A percentile compares a stretch with the other conserved stretches of the same genome.
phyloP scores from a whole-genome alignment of 2,888 invertebrate genomes.

The Philonicus albiceps region DNA sequence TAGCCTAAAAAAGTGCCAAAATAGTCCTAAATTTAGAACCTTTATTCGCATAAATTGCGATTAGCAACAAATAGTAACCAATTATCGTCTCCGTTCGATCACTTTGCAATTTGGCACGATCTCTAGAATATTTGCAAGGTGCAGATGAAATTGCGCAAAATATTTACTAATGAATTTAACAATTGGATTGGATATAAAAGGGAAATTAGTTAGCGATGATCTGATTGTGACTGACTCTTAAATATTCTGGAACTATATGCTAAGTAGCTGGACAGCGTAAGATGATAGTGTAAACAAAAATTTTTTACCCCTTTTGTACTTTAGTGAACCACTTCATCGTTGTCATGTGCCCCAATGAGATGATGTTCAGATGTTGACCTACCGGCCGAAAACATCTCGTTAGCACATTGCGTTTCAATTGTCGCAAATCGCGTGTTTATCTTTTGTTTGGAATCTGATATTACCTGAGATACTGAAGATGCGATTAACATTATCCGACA shows the following conservation, averaged over 20 bases:
- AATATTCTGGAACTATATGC: background rate
- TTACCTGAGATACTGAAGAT: background rate
- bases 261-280: background rate
- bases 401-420: background rate
- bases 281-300: background rate
- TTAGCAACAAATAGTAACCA: background rate
- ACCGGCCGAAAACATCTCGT: slow-evolving; percentile 17
- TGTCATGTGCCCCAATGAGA: background rate
- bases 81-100: background rate
- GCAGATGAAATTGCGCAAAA: background rate
- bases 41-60: background rate
- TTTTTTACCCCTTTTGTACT: background rate
- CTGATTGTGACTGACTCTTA: background rate
- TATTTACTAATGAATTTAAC: slow-evolving; percentile 10
- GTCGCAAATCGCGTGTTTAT: background rate
- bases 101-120: background rate
- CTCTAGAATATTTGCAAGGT: background rate
- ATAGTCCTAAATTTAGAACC: background rate
- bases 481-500: background rate
- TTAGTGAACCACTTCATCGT: background rate
- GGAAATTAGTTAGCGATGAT: background rate
- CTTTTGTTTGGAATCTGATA: slow-evolving; percentile 18
- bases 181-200: background rate
- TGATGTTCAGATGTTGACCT: background rate
- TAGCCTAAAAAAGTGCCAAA: background rate